Conservation (phyloP, 2,888 invertebrate genomes). For the Trichogramma evanescens region DNA sequence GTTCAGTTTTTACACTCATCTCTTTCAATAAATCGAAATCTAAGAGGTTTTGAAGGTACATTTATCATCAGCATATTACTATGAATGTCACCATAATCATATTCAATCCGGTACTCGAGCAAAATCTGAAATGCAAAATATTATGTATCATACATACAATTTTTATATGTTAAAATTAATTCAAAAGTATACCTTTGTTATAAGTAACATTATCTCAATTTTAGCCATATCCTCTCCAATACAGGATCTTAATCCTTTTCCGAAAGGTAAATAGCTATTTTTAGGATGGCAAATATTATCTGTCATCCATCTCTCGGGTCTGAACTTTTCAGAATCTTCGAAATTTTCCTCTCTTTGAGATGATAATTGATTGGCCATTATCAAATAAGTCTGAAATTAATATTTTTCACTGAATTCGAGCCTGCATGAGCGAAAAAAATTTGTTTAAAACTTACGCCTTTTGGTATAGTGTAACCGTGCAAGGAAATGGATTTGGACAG, state of each 20-base stretch:
- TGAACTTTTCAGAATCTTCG: slow-evolving; percentile 57
- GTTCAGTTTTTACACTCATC: slow-evolving; percentile 24
- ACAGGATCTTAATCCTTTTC: slow-evolving; percentile 58
- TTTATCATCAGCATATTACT: slow-evolving; percentile 55
- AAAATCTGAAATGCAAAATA: slow-evolving; percentile 49
- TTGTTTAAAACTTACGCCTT: slow-evolving; percentile 32
- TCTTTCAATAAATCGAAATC: slow-evolving; percentile 60
- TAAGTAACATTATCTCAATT: slow-evolving; percentile 53
- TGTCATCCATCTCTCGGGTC: slow-evolving; percentile 59
- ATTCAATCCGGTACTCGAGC: slow-evolving; percentile 58
- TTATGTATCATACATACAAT: neutral
- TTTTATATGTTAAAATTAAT: neutral
- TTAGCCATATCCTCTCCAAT: slow-evolving; percentile 59
- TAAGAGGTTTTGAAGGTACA: slow-evolving; percentile 56
- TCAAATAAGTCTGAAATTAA: slow-evolving; percentile 50
- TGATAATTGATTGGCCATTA: slow-evolving; percentile 60
- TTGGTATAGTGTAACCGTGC: slow-evolving; percentile 55
- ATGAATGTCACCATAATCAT: slow-evolving; percentile 60
- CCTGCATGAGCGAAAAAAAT: neutral
- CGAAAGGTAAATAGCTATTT: slow-evolving; percentile 60
- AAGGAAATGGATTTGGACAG: slow-evolving; percentile 55
- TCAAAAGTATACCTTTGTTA: slow-evolving; percentile 49
- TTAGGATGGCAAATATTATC: slow-evolving; percentile 41
- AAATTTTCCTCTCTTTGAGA: slow-evolving; percentile 59
- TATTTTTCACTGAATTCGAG: neutral